phyloP scores from a whole-genome alignment of 2,113 vertebrate genomes.

The Hemicordylus capensis region DNA sequence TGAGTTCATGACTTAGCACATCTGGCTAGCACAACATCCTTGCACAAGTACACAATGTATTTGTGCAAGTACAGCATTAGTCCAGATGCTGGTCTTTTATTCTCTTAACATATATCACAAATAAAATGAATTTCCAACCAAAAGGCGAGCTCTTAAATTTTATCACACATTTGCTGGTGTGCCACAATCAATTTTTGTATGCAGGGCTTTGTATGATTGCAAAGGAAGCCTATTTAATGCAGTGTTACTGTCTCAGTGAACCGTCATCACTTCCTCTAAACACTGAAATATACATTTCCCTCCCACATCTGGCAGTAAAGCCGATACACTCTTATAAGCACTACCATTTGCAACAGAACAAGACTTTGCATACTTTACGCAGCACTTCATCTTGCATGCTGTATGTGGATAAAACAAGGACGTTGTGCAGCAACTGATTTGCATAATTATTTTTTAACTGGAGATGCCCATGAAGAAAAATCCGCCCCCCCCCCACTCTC shows the following conservation, averaged over 20 bases:
- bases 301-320: not conserved
- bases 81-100: not conserved
- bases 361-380: not conserved
- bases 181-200: conserved; percentile 10
- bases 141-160: not conserved
- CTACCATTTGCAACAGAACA: not conserved
- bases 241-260: not conserved
- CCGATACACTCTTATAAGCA: not conserved
- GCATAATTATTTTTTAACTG: conserved; percentile 46
- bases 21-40: no score
- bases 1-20: no score
- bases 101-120: not conserved
- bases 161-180: not conserved
- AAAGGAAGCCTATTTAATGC: not conserved
- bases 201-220: not conserved
- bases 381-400: conserved; percentile 14
- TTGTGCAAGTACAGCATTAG: no score
- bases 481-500: not conserved
- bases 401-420: conserved; percentile 3
- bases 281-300: not conserved
- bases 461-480: conserved; percentile 52
- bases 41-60: no score
- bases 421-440: conserved; percentile 38
- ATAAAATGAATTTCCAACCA: not conserved
- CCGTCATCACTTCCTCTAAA: conserved; percentile 9